These are phyloP conservation scores for Poecilia wingei DNA, from an alignment of 2,797 vertebrate species.

Conservation along the genomic window DNA sequence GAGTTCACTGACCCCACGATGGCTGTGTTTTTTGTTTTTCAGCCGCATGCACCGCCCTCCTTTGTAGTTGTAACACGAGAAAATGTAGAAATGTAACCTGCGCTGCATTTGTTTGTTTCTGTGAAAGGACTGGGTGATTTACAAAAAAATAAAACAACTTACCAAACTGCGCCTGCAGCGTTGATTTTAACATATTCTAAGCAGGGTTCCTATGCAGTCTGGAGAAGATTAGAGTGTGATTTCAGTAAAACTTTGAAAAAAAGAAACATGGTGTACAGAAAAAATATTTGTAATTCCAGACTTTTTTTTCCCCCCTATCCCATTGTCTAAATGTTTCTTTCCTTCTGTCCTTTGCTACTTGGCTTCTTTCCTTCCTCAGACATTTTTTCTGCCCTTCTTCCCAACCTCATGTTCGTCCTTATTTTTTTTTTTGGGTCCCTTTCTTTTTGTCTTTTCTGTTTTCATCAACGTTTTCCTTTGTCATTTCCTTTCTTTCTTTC, in stretches of 20 bases:
- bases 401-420: neutral
- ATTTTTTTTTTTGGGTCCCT: neutral
- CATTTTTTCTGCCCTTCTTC: neutral
- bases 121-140: conserved; percentile 39
- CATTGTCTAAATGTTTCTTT: conserved; percentile 2
- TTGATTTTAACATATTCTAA: neutral
- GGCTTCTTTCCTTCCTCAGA: neutral
- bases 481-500: neutral
- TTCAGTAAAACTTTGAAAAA: neutral
- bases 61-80: conserved; percentile 52
- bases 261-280: neutral
- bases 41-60: conserved; percentile 62
- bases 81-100: conserved; percentile 14
- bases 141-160: conserved; percentile 3
- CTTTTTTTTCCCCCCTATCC: neutral
- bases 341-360: neutral
- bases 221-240: neutral
- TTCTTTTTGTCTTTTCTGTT: neutral
- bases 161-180: conserved; percentile 24
- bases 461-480: neutral
- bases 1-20: conserved; percentile 27
- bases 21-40: conserved; percentile 41
- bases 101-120: conserved; percentile 38
- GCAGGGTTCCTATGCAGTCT: neutral
- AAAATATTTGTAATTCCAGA: neutral